phyloP scores from a whole-genome alignment of 2,113 vertebrate species.

The Epinephelus lanceolatus region DNA sequence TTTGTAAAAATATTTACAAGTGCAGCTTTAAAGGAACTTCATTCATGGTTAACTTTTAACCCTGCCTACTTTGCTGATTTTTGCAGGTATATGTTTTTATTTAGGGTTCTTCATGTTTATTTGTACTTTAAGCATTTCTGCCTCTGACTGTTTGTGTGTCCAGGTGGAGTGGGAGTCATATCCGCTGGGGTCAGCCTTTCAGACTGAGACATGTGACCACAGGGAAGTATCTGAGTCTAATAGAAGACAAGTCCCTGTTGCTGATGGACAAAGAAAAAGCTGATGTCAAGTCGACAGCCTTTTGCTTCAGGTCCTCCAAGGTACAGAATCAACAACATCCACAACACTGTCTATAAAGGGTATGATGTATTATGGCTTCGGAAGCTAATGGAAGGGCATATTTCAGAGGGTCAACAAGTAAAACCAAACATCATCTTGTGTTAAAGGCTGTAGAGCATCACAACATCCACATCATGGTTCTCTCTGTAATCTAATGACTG shows the following conservation, averaged over 20 bases:
- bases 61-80: too few species aligned
- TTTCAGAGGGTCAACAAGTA: neutral
- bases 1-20: too few species aligned
- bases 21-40: too few species aligned
- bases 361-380: neutral
- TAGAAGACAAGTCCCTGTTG: constrained; percentile 92
- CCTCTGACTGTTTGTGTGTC: constrained; percentile 35
- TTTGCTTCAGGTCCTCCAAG: constrained; percentile 97
- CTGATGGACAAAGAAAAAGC: constrained; percentile 95
- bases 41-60: too few species aligned
- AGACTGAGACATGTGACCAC: constrained; percentile 96
- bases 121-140: too few species aligned
- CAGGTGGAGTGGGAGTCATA: constrained; percentile 98
- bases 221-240: constrained; percentile 94
- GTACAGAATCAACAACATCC: constrained; percentile 70
- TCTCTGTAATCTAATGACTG: neutral
- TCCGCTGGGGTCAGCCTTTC: constrained; percentile 95
- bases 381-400: too few species aligned
- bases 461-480: neutral
- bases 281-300: constrained; percentile 94
- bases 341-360: neutral
- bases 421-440: neutral
- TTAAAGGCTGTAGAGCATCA: neutral
- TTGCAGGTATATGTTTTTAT: too few species aligned
- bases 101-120: too few species aligned